A percentile compares a stretch with the other conserved stretches of the same genome.
phyloP scores from a whole-genome alignment of 2,113 vertebrate genomes.

The Cacatua alba region DNA sequence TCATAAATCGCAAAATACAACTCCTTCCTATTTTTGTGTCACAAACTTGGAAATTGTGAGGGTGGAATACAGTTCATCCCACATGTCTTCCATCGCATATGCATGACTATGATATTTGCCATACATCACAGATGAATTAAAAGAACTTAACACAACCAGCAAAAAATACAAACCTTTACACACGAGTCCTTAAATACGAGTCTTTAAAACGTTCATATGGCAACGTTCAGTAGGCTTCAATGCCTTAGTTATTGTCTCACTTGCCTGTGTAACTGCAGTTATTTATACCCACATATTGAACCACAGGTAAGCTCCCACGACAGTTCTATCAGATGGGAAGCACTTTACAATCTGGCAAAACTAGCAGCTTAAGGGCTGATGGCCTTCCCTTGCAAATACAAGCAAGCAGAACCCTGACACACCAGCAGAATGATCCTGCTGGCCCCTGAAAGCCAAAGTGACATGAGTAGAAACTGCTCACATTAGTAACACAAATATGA shows the following conservation, averaged over 20 bases:
- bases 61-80: neutral
- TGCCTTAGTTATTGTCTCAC: neutral
- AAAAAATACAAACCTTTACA: neutral
- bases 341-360: neutral
- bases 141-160: neutral
- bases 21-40: neutral
- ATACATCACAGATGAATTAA: neutral
- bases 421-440: neutral
- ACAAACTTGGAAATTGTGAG: neutral
- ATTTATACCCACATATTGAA: rapidly evolving
- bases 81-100: rapidly evolving
- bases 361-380: neutral
- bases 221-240: neutral
- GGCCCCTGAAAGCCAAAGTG: neutral
- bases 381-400: neutral
- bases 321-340: neutral
- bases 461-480: neutral
- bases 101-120: no score
- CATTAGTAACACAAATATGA: neutral
- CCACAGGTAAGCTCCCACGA: rapidly evolving
- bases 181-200: neutral
- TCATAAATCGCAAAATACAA: neutral
- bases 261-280: neutral
- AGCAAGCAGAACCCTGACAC: neutral
- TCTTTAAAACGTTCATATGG: neutral